Evolutionary conservation across 2,888 invertebrate genomes (phyloP), one percentile per base, ranked within the genome.

Genomic region (Lepidochitona cinerea): DNA sequence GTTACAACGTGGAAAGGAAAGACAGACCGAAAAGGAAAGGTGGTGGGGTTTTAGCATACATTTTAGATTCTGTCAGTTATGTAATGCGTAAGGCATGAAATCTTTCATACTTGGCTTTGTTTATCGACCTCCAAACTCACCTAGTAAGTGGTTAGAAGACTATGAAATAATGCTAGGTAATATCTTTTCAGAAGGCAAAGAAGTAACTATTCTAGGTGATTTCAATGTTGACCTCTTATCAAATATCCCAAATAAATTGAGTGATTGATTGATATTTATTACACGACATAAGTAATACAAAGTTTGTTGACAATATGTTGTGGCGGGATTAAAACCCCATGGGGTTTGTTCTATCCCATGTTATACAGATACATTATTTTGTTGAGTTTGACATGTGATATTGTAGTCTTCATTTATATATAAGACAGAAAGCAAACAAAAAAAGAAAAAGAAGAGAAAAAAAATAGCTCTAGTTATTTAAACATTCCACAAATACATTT

Each of bases 31-130:
- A 59, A n/a, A 3, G 37, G 12, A 36, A 23, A 14, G 66, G 35
- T 3, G 36, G 66, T 33, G 4, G 66, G 14, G 5, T 66, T n/a
- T 1, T 37, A 36, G 37, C 37, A 23, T 66, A 66, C 36, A 36
- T 66, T 37, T 37, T n/a, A 32, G 37, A 37, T 23, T 36, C 3
- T 14, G 26, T 66, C 32, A 18, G 3, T 12, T 37, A 66, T 37
- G n/a, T n/a, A n/a, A n/a, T n/a, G n/a, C n/a, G n/a, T 26, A 64
- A 64, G 7, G 33, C 64, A n/a, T n/a, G 14, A 66, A 66, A 4
- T 5, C 36, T 23, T 37, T 66, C 37, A 35, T 66, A 18, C n/a
- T 66, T 36, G n/a, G 66, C 37, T 66, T 66, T 66, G 66, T 66
- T 26, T 66, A 66, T n/a, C 14, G 66, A 35, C 66, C 66, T 23